Base-by-base conservation (phyloP, 2,888 invertebrate species). In the Agonopterix alstromeriana region DNA sequence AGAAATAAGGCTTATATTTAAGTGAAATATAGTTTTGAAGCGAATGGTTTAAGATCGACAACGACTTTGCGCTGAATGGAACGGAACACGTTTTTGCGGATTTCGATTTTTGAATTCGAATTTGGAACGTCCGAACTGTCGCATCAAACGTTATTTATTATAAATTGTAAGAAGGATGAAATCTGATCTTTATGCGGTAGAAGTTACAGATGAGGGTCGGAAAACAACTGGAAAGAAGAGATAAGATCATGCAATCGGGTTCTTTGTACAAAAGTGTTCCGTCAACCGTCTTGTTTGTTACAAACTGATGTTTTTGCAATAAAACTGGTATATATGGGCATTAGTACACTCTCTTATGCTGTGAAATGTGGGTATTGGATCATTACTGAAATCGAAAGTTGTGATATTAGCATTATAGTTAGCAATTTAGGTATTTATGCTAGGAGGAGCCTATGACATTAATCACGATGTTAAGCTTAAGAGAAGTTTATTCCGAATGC, bases 1-100 rank as follows among this genome's bases (percentile, higher is more conserved):
- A 48, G 65, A 50, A 74, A 82, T 84, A 83, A 82, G 82, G 84
- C 79, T 71, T 77, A 81, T 63, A 67, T 74, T 82, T 54, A 63
- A 56, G 51, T 50, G 57, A 53, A 65, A 59, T 58, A 57, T 56
- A 46, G 57, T 65, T 72, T 65, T 55, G 58, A 57, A 64, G 56
- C 57, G 70, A 65, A 67, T 60, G 63, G 69, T 64, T 59, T 65
- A 68, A 68, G 68, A 67, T 65, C 52, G 68, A 75, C 78, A 79
- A 74, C 67, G 74, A 70, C 65, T 54, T 58, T 50, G 46, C 10
- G 55, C 62, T 79, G 74, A 76, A 81, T 74, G 66, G 60, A 73
- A 64, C 47, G 66, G 69, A 85, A 84, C 85, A 74, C 61, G 85
- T 84, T 85, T 70, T 70, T 61, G 73, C 69, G 63, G 71, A 74